Evolutionary conservation across 1,140 invertebrate genomes (phyloP).

Genomic region (Rhyacophila brunnea): DNA sequence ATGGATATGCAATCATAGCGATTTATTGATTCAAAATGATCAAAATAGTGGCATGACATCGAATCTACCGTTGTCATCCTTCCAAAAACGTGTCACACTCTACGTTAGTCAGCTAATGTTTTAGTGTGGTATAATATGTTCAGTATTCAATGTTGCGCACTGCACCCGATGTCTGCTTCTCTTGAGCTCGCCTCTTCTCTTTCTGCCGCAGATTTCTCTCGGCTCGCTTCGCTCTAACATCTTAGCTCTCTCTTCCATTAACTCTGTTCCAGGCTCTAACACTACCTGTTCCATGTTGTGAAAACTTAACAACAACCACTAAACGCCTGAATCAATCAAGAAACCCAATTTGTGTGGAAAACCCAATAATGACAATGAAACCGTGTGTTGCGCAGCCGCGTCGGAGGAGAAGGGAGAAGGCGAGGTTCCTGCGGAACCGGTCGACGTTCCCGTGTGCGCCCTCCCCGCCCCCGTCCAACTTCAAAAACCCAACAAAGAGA

Average conservation of each 20-base stretch:
- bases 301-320: conserved; percentile 52
- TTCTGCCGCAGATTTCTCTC: neutral
- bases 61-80: no score
- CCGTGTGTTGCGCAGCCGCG: conserved; percentile 53
- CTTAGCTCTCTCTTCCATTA: conserved; percentile 47
- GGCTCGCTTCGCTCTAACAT: conserved; percentile 20
- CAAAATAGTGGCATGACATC: no score
- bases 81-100: no score
- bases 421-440: conserved; percentile 44
- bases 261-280: conserved; percentile 59
- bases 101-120: no score
- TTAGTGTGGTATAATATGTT: no score
- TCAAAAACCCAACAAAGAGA: conserved; percentile 29
- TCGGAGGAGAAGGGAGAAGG: conserved; percentile 45
- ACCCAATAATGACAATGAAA: conserved; percentile 42
- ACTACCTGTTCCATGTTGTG: conserved; percentile 58
- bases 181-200: conserved; percentile 9
- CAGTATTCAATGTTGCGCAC: no score
- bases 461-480: conserved; percentile 36
- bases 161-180: conserved; percentile 14
- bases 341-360: conserved; percentile 28
- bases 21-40: no score
- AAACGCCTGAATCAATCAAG: conserved; percentile 38
- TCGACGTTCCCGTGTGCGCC: conserved; percentile 16
- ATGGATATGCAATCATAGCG: no score